Percentiles rank a stretch among this genome's conserved stretches.
phyloP scores from a whole-genome alignment of 1,140 invertebrate species.

The Atta colombica region DNA sequence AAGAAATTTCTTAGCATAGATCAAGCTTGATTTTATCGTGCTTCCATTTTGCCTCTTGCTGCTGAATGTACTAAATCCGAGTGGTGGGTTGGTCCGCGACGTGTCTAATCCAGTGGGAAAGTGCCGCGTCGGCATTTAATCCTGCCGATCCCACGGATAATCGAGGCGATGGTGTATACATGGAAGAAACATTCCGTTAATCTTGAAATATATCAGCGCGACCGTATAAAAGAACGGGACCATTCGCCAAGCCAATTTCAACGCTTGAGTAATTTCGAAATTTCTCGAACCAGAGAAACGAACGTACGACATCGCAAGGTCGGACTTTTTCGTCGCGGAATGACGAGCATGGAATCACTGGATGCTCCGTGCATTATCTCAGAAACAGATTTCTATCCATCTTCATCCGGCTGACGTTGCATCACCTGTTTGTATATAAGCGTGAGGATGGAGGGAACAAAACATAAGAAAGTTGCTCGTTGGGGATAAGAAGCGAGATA shows the following conservation, averaged over 20 bases:
- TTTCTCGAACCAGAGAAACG: background rate
- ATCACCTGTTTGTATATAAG: slow-evolving; percentile 39
- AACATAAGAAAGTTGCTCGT: slow-evolving; percentile 32
- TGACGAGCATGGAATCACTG: slow-evolving; percentile 46
- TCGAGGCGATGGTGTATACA: slow-evolving; percentile 59
- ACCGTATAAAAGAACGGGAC: slow-evolving; percentile 32
- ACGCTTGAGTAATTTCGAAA: slow-evolving; percentile 34
- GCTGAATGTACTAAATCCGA: slow-evolving; percentile 62
- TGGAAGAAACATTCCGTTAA: slow-evolving; percentile 62
- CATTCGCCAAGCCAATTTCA: slow-evolving; percentile 36
- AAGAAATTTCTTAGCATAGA: slow-evolving; percentile 9
- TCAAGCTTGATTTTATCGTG: slow-evolving; percentile 22
- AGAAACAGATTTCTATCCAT: slow-evolving; percentile 53
- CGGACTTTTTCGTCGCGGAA: slow-evolving; percentile 17
- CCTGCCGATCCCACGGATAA: slow-evolving; percentile 60
- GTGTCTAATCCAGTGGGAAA: slow-evolving; percentile 73
- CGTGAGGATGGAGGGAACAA: background rate
- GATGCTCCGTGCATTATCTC: slow-evolving; percentile 19
- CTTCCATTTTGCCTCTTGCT: slow-evolving; percentile 72
- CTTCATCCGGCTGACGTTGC: slow-evolving; percentile 56
- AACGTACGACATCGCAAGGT: background rate
- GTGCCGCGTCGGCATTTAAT: slow-evolving; percentile 67
- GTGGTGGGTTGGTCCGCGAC: slow-evolving; percentile 61
- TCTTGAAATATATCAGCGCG: slow-evolving; percentile 58
- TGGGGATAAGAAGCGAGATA: slow-evolving; percentile 35